Conservation (phyloP, 2,888 invertebrate genomes). For the Brachynemurus nebulosus region DNA sequence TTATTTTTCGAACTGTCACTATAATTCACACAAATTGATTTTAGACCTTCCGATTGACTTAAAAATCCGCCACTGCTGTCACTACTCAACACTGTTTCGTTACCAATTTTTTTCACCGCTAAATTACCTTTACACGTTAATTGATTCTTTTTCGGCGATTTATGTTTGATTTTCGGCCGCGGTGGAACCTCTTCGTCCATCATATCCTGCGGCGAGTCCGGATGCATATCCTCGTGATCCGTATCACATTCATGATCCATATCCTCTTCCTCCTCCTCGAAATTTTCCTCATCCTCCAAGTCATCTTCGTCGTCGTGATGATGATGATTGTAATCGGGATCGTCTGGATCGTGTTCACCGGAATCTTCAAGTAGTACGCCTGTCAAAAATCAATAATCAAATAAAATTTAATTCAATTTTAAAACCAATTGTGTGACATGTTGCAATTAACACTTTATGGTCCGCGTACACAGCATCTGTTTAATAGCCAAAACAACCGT, state of each 20-base stretch:
- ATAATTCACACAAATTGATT: constrained; percentile 5
- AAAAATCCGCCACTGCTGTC: constrained; percentile 2
- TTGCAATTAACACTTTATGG: no score
- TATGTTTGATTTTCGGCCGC: not conserved
- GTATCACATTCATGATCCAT: constrained; percentile 7
- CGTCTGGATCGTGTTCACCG: no score
- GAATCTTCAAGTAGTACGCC: no score
- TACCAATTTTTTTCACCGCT: not conserved
- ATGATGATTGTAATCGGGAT: no score
- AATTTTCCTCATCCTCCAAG: constrained; percentile 17
- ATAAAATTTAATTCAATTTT: no score
- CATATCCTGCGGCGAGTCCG: constrained; percentile 1
- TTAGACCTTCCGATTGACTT: not conserved
- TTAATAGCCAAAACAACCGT: no score
- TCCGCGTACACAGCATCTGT: no score
- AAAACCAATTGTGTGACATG: no score
- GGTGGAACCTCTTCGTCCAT: constrained; percentile 5
- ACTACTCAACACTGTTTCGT: no score
- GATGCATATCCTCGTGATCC: not conserved
- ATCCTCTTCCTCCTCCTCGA: constrained; percentile 18
- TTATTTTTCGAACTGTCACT: constrained; percentile 3
- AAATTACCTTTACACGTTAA: not conserved
- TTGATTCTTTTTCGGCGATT: not conserved
- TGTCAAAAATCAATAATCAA: no score
- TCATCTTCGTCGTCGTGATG: constrained; percentile 17